Percentiles rank a stretch among this genome's conserved stretches.
These are phyloP conservation scores for Myopa testacea DNA, from an alignment of 2,888 invertebrate species.

Conservation along the genomic window DNA sequence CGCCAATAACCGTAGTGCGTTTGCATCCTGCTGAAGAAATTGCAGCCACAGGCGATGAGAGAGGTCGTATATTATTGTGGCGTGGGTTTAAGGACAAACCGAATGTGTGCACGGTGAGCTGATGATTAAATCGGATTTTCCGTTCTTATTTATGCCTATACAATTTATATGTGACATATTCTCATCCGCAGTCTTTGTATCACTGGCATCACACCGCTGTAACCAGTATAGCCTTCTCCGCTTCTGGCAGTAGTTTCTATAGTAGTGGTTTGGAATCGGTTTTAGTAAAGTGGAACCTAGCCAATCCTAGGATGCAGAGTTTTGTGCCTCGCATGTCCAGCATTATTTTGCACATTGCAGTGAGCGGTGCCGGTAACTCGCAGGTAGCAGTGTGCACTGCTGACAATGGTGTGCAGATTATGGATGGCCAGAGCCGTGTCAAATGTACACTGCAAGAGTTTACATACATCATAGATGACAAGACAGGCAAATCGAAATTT, in stretches of 20 bases:
- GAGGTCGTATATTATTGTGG: conserved; percentile 77
- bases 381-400: conserved; percentile 75
- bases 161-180: neutral
- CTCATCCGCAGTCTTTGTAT: conserved; percentile 69
- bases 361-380: conserved; percentile 73
- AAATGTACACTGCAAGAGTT: conserved; percentile 77
- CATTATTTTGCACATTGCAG: conserved; percentile 74
- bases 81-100: conserved; percentile 65
- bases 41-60: conserved; percentile 77
- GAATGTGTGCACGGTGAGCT: conserved; percentile 47
- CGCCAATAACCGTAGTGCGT: conserved; percentile 73
- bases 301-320: conserved; percentile 68
- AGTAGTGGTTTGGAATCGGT: conserved; percentile 85
- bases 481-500: conserved; percentile 68
- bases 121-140: neutral
- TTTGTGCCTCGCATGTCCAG: conserved; percentile 80
- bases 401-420: conserved; percentile 77
- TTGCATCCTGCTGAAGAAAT: conserved; percentile 76
- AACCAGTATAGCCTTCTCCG: conserved; percentile 75
- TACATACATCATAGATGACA: conserved; percentile 71
- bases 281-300: conserved; percentile 79
- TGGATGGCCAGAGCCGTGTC: conserved; percentile 71
- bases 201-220: conserved; percentile 86
- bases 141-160: conserved; percentile 2
- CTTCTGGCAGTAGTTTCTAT: conserved; percentile 75